These are phyloP conservation scores for Gambusia yucatana DNA, from an alignment of 2,797 vertebrate genomes.

Conservation along the genomic window DNA sequence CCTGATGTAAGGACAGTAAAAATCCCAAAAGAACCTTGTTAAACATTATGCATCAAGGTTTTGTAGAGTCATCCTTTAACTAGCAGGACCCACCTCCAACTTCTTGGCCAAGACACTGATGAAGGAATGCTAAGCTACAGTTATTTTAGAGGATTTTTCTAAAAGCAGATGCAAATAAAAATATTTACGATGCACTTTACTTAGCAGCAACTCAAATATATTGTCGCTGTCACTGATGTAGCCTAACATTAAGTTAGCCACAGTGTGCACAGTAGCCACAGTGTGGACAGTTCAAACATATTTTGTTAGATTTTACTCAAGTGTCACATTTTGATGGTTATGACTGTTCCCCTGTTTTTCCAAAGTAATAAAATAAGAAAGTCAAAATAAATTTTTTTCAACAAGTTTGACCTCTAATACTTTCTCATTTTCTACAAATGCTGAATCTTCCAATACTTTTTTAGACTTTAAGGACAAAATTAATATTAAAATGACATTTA, in stretches of 20 bases:
- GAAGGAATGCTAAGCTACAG: background rate
- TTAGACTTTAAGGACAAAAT: background rate
- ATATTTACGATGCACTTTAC: background rate
- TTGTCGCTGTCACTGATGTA: background rate
- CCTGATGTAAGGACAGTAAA: background rate
- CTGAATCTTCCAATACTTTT: background rate
- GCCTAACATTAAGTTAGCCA: background rate
- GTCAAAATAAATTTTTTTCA: background rate
- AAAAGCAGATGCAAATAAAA: background rate
- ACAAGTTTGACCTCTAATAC: background rate
- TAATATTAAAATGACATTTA: background rate
- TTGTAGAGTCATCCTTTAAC: background rate
- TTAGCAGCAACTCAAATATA: background rate
- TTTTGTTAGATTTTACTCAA: background rate
- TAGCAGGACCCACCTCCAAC: background rate
- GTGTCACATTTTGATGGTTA: background rate
- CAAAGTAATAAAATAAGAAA: background rate
- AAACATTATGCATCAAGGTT: background rate
- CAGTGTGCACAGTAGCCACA: background rate
- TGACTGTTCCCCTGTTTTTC: background rate
- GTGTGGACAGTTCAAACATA: background rate
- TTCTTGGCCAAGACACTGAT: background rate
- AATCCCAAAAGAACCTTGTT: background rate
- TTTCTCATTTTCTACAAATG: background rate
- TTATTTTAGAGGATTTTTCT: background rate